Percentiles rank a stretch among this genome's conserved stretches.
Evolutionary conservation across 2,113 vertebrate genomes (phyloP).

Genomic region (Nansenia antarctica): DNA sequence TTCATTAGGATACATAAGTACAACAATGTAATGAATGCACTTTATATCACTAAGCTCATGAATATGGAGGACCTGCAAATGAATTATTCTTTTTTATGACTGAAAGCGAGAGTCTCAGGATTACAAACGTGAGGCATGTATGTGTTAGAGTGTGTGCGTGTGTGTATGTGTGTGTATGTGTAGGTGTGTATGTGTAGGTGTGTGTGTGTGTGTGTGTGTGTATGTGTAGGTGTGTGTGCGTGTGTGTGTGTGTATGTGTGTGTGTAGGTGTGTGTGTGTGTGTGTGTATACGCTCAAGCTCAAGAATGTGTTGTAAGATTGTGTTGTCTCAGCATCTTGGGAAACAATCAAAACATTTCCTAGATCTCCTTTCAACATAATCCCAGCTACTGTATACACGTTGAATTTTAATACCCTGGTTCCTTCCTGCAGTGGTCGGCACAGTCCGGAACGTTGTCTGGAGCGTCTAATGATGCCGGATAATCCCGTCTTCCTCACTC

Average conservation of each 20-base stretch:
- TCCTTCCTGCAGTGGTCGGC: conserved; percentile 11
- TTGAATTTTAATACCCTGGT: background rate
- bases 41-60: conserved; percentile 43
- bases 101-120: conserved; percentile 41
- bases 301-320: too few relatives aligned
- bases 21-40: conserved; percentile 48
- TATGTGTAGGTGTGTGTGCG: background rate
- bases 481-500: conserved; percentile 42
- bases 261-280: background rate
- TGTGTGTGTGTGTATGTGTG: background rate
- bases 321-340: conserved; percentile 8
- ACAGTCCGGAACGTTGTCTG: conserved; percentile 30
- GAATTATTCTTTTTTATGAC: conserved; percentile 64
- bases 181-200: too few relatives aligned
- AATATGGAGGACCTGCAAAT: conserved; percentile 53
- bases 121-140: conserved; percentile 5
- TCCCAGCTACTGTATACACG: conserved; percentile 23
- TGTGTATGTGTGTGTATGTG: background rate
- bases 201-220: background rate
- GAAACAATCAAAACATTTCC: conserved; percentile 11
- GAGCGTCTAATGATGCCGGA: conserved; percentile 46
- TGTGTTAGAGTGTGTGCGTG: background rate
- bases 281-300: conserved; percentile 28
- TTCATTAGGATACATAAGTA: conserved; percentile 50
- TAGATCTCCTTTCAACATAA: conserved; percentile 20